These are phyloP conservation scores for Synergus laeviventris DNA, from an alignment of 2,888 invertebrate species.

Conservation along the genomic window DNA sequence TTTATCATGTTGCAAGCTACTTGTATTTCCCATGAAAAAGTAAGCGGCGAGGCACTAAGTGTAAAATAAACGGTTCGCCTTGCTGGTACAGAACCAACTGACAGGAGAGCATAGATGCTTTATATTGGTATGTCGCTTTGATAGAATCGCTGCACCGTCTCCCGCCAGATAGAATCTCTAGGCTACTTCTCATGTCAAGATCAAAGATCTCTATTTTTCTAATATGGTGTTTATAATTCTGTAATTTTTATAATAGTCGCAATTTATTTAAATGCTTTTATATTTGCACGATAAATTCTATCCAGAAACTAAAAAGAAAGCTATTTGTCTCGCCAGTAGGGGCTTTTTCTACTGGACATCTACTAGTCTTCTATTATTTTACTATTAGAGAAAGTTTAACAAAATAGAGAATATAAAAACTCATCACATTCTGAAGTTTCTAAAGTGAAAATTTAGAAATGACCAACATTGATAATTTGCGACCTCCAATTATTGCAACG, in stretches of 20 bases:
- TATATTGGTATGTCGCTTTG: constrained; percentile 18
- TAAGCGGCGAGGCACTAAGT: background rate
- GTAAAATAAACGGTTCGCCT: constrained; percentile 31
- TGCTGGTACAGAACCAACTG: constrained; percentile 32
- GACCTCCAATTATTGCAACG: background rate
- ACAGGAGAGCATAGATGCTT: constrained; percentile 11
- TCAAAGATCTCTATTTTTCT: background rate
- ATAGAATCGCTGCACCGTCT: constrained; percentile 30
- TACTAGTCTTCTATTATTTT: too few species aligned
- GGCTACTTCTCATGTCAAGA: background rate
- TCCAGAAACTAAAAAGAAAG: background rate
- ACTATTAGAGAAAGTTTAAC: too few species aligned
- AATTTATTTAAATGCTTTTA: background rate
- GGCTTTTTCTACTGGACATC: background rate
- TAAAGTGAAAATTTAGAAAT: background rate
- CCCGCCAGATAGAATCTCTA: constrained; percentile 17
- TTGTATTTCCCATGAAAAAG: constrained; percentile 23
- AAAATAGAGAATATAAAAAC: background rate
- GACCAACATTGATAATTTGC: background rate
- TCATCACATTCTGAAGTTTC: background rate
- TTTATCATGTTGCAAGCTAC: constrained; percentile 13
- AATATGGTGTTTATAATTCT: background rate
- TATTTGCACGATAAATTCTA: background rate
- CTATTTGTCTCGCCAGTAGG: background rate
- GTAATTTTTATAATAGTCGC: background rate